phyloP scores from a whole-genome alignment of 1,140 invertebrate species.

The Polyergus mexicanus region DNA sequence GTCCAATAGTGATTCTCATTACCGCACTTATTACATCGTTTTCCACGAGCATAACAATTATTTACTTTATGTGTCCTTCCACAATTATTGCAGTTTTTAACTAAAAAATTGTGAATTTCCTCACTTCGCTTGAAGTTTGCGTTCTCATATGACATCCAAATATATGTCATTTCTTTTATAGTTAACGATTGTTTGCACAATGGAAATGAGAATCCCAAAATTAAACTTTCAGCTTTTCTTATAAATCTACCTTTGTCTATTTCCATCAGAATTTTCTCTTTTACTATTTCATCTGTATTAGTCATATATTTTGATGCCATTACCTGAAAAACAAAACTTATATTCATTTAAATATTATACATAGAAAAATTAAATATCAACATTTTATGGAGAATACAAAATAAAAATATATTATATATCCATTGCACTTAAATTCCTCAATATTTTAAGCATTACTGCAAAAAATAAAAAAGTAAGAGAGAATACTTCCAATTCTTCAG shows the following conservation, averaged over 20 bases:
- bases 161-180: neutral
- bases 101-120: neutral
- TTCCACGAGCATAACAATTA: neutral
- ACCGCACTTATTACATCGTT: neutral
- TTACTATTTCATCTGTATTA: neutral
- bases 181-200: neutral
- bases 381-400: too few species aligned
- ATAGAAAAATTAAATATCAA: too few species aligned
- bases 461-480: too few species aligned
- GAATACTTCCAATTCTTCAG: too few species aligned
- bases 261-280: conserved; percentile 3
- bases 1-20: neutral
- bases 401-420: too few species aligned
- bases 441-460: too few species aligned
- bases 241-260: neutral
- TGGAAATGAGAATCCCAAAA: neutral
- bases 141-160: conserved; percentile 4
- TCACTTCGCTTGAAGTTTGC: neutral
- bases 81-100: conserved; percentile 6
- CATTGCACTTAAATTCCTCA: too few species aligned
- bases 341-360: neutral
- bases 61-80: neutral
- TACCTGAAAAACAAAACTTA: neutral
- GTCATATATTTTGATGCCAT: conserved; percentile 2
- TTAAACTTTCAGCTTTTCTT: neutral